phyloP scores from a whole-genome alignment of 2,113 vertebrate genomes.

The Anas platyrhynchos region DNA sequence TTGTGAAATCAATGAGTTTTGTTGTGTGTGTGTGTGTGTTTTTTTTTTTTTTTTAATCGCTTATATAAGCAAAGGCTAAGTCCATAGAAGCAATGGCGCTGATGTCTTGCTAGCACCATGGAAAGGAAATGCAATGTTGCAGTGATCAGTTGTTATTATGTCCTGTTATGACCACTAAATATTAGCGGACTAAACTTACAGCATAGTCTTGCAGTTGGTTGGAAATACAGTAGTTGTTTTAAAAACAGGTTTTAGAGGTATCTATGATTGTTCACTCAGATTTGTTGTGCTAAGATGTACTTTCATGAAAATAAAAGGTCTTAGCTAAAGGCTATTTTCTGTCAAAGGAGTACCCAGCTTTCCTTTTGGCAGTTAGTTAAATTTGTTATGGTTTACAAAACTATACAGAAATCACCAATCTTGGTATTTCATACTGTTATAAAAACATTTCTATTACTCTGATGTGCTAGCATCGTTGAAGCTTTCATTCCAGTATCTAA shows the following conservation, averaged over 20 bases:
- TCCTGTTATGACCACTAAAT: neutral
- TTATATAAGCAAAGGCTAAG: neutral
- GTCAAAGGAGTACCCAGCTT: neutral
- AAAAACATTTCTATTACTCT: neutral
- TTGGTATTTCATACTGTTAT: neutral
- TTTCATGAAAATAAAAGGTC: neutral
- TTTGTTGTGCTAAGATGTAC: neutral
- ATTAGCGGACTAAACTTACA: neutral
- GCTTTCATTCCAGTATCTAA: neutral
- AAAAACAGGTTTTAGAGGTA: neutral
- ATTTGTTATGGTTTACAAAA: neutral
- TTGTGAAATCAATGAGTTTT: conserved; percentile 6
- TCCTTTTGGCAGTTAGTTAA: neutral
- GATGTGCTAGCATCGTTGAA: neutral
- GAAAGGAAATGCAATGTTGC: neutral
- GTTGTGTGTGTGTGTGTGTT: neutral
- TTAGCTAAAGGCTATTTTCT: neutral
- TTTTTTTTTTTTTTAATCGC: neutral
- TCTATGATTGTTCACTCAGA: neutral
- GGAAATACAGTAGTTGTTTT: neutral
- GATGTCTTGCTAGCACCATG: neutral
- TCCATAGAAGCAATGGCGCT: neutral
- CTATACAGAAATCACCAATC: neutral
- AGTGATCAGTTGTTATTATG: neutral
- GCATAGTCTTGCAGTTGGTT: neutral